Evolutionary conservation across 92 coral and sea anemone species (phyloP).

Genomic region (Chrysogorgia sp.): DNA sequence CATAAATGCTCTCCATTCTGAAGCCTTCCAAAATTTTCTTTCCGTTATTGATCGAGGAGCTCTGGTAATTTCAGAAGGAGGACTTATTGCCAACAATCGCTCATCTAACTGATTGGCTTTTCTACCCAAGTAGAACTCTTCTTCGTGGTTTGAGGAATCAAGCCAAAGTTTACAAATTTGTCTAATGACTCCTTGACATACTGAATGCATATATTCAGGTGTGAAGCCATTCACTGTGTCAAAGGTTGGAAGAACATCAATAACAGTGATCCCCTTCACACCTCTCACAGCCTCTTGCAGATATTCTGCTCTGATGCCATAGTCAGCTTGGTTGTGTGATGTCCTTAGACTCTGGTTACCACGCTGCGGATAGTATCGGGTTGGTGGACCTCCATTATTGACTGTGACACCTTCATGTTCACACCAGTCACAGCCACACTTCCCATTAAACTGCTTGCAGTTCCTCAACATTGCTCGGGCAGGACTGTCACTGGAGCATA

Average conservation of each 20-base stretch:
- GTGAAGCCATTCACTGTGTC: conserved; percentile 36
- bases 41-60: conserved; percentile 34
- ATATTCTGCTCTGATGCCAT: conserved; percentile 1
- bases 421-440: conserved; percentile 39
- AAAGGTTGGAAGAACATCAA: conserved; percentile 32
- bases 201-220: conserved; percentile 41
- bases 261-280: conserved; percentile 5
- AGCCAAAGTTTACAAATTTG: conserved; percentile 35
- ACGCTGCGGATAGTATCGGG: conserved; percentile 36
- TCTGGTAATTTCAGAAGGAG: conserved; percentile 46
- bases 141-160: conserved; percentile 35
- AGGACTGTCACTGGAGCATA: conserved; percentile 33
- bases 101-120: conserved; percentile 10
- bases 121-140: conserved; percentile 28
- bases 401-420: conserved; percentile 25
- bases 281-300: conserved; percentile 22
- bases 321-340: conserved; percentile 18
- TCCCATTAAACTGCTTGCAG: conserved; percentile 47
- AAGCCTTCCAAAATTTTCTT: conserved; percentile 45
- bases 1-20: too few species aligned
- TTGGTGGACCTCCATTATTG: conserved; percentile 15
- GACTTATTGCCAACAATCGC: conserved; percentile 32
- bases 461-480: conserved; percentile 33
- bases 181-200: conserved; percentile 30
- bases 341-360: conserved; percentile 31